These are phyloP conservation scores for Chrosomus eos DNA, from an alignment of 2,797 vertebrate species.

Conservation along the genomic window DNA sequence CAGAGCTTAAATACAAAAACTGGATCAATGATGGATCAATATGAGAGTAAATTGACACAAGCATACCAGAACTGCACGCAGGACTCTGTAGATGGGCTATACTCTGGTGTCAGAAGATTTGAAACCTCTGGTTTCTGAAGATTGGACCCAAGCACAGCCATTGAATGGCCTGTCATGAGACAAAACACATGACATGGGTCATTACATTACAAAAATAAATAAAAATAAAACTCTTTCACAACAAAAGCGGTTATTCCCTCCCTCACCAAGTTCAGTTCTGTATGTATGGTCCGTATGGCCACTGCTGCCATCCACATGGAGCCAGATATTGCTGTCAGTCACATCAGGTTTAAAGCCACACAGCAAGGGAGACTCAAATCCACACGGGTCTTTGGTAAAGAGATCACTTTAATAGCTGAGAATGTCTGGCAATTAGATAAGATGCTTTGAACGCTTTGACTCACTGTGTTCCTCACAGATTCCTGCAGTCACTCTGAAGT, in stretches of 20 bases:
- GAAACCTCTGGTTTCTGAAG: conserved; percentile 57
- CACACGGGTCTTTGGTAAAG: conserved; percentile 68
- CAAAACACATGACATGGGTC: background rate
- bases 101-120: conserved; percentile 70
- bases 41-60: background rate
- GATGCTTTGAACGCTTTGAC: conserved; percentile 1
- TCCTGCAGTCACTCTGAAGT: conserved; percentile 73
- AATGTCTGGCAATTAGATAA: background rate
- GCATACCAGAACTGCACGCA: conserved; percentile 79
- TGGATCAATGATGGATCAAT: background rate
- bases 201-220: background rate
- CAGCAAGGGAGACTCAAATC: conserved; percentile 72
- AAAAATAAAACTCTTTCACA: background rate
- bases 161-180: conserved; percentile 71
- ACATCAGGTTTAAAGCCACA: conserved; percentile 71
- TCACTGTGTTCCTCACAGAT: conserved; percentile 68
- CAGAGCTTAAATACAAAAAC: background rate
- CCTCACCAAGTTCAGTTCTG: conserved; percentile 74
- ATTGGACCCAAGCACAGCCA: conserved; percentile 62
- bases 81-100: conserved; percentile 60
- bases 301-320: conserved; percentile 60
- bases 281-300: conserved; percentile 75
- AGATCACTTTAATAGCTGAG: background rate
- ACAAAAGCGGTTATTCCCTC: conserved; percentile 32
- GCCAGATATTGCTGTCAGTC: conserved; percentile 66